Conservation (phyloP, 2,797 vertebrate genomes). For the Dallia pectoralis region DNA sequence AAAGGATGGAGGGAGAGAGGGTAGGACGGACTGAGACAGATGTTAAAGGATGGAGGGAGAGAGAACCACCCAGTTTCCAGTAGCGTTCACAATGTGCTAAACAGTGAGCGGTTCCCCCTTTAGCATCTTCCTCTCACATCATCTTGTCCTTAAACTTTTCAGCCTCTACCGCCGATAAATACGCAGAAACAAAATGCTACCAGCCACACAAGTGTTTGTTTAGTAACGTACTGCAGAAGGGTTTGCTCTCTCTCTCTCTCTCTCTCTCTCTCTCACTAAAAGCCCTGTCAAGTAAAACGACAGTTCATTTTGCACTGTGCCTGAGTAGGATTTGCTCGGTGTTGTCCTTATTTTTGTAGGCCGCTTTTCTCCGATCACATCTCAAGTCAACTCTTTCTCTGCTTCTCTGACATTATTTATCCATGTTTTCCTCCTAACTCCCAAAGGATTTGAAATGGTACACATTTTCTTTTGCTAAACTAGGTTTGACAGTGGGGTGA, state of each 20-base stretch:
- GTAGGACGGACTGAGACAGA: too few species aligned
- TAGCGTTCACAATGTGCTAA: constrained; percentile 14
- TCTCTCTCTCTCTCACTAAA: neutral
- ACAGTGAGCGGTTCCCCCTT: constrained; percentile 15
- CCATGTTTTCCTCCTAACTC: neutral
- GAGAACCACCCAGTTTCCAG: constrained; percentile 2
- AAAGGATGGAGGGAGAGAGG: too few species aligned
- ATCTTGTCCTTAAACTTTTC: neutral
- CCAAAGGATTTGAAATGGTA: too few species aligned
- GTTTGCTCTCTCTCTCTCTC: neutral
- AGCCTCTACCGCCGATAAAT: neutral
- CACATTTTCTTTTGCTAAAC: too few species aligned
- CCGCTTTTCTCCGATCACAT: neutral
- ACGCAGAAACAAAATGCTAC: neutral
- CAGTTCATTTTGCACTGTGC: neutral
- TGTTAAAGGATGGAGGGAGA: too few species aligned
- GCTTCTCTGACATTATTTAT: neutral
- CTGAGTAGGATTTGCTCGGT: neutral
- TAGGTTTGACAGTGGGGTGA: too few species aligned
- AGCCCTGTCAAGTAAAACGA: neutral
- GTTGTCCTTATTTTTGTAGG: neutral
- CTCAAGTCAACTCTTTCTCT: constrained; percentile 1
- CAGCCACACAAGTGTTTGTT: neutral
- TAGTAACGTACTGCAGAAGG: neutral
- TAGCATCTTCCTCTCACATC: neutral